Conservation (phyloP, 2,113 vertebrate species). For the Monopterus albus region DNA sequence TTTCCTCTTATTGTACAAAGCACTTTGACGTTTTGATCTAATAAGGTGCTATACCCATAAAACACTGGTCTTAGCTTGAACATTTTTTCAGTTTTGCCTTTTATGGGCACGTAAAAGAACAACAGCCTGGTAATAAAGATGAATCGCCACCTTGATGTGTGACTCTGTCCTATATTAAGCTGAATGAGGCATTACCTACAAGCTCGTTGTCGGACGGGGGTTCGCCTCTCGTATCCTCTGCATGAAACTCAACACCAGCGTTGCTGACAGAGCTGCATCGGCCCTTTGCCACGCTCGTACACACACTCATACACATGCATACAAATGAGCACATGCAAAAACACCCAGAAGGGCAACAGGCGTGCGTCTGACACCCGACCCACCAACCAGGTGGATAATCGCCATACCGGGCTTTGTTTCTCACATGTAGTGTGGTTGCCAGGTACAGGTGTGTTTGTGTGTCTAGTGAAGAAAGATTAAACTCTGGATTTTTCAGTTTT, state of each 20-base stretch:
- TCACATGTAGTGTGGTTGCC: conserved; percentile 38
- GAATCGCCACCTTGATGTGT: not conserved
- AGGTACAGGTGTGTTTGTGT: not conserved
- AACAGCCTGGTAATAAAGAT: conserved; percentile 5
- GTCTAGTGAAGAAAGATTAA: not conserved
- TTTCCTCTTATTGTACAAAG: too few species aligned
- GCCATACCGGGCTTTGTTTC: conserved; percentile 19
- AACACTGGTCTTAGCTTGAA: too few species aligned
- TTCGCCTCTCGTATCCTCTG: conserved; percentile 26
- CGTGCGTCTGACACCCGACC: conserved; percentile 25
- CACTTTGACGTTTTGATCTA: too few species aligned
- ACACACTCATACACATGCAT: not conserved
- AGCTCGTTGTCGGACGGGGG: conserved; percentile 1
- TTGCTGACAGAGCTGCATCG: conserved; percentile 51
- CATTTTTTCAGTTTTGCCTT: not conserved
- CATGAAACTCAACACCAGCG: conserved; percentile 54
- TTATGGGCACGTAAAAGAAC: not conserved
- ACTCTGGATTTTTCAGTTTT: not conserved
- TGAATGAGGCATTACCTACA: conserved; percentile 1
- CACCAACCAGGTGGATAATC: conserved; percentile 50
- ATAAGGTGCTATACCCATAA: too few species aligned
- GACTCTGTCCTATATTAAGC: not conserved
- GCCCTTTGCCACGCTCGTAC: conserved; percentile 16
- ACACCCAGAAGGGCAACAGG: conserved; percentile 14
- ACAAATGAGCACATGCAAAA: conserved; percentile 23